Conservation (phyloP, 2,888 invertebrate genomes). For the Eupsilia transversa region DNA sequence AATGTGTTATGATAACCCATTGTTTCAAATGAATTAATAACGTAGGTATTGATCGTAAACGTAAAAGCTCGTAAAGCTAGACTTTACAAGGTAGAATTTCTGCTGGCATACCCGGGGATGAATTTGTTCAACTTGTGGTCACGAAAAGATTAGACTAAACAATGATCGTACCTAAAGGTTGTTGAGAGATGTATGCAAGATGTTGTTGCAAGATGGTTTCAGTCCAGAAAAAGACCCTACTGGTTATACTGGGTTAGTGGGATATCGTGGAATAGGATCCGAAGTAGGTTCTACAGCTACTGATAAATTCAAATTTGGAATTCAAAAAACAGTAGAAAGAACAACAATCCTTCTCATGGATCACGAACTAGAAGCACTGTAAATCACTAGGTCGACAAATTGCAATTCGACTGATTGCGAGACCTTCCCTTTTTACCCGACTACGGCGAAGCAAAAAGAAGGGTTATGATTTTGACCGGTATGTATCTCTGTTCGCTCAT, state of each 20-base stretch:
- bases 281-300: background rate
- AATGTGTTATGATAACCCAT: slow-evolving; percentile 15
- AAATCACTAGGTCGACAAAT: background rate
- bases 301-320: background rate
- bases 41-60: background rate
- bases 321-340: background rate
- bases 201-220: background rate
- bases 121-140: background rate
- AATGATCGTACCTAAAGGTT: background rate
- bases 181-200: too few species aligned
- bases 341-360: background rate
- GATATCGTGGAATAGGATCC: background rate
- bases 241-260: background rate
- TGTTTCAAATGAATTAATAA: background rate
- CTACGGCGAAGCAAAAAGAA: too few species aligned
- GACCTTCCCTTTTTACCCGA: background rate
- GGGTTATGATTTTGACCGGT: too few species aligned
- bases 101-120: background rate
- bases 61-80: background rate
- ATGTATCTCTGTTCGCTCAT: too few species aligned
- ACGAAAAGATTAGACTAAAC: background rate
- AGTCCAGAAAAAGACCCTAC: background rate
- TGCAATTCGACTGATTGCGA: background rate
- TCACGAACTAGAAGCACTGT: background rate
- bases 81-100: background rate